A percentile compares a stretch with the other conserved stretches of the same genome.
phyloP scores from a whole-genome alignment of 2,113 vertebrate genomes.

The Turdus rufiventris region DNA sequence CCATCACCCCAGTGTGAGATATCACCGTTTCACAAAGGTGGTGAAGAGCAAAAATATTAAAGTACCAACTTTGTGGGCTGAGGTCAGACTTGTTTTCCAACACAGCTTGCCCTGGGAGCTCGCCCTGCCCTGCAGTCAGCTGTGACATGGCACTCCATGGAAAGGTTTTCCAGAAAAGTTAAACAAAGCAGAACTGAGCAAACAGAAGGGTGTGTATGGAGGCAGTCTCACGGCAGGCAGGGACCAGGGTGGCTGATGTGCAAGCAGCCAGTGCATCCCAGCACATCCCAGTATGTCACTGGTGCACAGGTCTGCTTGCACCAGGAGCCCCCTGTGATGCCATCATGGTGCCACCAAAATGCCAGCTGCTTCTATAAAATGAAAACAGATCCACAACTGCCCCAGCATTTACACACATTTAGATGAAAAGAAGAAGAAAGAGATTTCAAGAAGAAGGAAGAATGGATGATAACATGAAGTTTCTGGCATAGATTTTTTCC shows the following conservation, averaged over 20 bases:
- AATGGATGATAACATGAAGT: not conserved
- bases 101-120: not conserved
- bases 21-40: rapidly evolving
- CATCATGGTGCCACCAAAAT: not conserved
- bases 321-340: not conserved
- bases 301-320: not conserved
- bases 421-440: not conserved
- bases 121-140: not conserved
- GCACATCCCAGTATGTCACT: rapidly evolving
- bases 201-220: not conserved
- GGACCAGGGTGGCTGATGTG: not conserved
- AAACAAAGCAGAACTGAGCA: constrained; percentile 19
- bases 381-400: not conserved
- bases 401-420: not conserved
- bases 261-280: not conserved
- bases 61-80: not conserved
- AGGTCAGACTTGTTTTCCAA: not conserved
- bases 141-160: rapidly evolving
- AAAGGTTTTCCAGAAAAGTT: not conserved
- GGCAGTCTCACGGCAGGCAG: not conserved
- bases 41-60: not conserved
- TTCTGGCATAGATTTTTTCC: not conserved
- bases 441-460: not conserved
- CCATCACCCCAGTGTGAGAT: not conserved
- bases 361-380: not conserved